These are phyloP conservation scores for Hypercompe scribonia DNA, from an alignment of 2,888 invertebrate species.

Conservation along the genomic window DNA sequence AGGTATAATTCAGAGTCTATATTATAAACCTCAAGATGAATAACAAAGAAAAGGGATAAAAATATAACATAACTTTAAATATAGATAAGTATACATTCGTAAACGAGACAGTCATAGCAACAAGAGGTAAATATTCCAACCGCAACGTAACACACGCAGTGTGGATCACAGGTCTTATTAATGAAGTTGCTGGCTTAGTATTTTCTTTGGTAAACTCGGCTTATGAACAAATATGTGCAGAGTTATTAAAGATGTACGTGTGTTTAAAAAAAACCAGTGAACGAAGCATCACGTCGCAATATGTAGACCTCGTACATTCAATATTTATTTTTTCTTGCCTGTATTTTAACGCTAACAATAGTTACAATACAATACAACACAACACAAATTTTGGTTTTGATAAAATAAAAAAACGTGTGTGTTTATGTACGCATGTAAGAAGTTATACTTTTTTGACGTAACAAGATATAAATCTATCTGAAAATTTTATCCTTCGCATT, in stretches of 20 bases:
- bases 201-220: conserved; percentile 26
- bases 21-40: neutral
- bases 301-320: neutral
- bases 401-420: too few relatives aligned
- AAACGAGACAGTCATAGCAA: conserved; percentile 7
- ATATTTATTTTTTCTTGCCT: neutral
- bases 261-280: neutral
- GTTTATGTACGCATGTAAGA: too few relatives aligned
- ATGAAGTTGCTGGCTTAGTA: conserved; percentile 28
- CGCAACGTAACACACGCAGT: conserved; percentile 14
- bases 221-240: conserved; percentile 1
- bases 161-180: conserved; percentile 13
- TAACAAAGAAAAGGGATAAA: neutral
- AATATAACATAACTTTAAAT: neutral
- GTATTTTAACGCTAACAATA: neutral
- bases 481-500: too few relatives aligned
- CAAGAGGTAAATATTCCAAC: conserved; percentile 15
- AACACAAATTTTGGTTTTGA: too few relatives aligned
- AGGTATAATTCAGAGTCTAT: neutral
- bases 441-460: too few relatives aligned
- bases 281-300: neutral
- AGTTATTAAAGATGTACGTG: neutral
- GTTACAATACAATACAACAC: neutral
- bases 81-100: neutral
- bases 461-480: too few relatives aligned